Evolutionary conservation across 2,797 vertebrate genomes (phyloP), one percentile per base, ranked within the genome.

Genomic region (Cryptoblepharus egeriae): DNA sequence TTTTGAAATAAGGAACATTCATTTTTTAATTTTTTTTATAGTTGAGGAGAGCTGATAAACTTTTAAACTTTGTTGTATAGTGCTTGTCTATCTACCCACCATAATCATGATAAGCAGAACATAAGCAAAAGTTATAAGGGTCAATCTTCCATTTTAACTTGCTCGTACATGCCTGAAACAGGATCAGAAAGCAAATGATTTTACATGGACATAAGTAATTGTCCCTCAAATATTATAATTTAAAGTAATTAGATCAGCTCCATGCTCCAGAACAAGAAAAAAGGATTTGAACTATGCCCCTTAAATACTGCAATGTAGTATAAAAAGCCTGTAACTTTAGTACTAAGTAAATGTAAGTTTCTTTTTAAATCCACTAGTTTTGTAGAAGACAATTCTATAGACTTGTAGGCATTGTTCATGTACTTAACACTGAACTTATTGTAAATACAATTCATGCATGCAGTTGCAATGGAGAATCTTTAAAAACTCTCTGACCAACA

Each of bases 401-500:
- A 11, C 45, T 49, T 49, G 45, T 11, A 11, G 5, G 13, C 10
- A 6, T 83, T 75, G 92, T 45, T 82, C 79, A 91, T 24, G 42
- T 52, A 63, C 69, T 88, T 32, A 92, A 86, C 90, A 83, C 2
- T 0, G 90, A 85, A 68, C n/a, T 87, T 52, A 76, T 90, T 83
- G 88, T 81, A 78, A 85, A 82, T 91, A 88, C n/a, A n/a, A n/a
- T n/a, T n/a, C n/a, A n/a, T n/a, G n/a, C n/a, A 82, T 1, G 22
- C 65, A 90, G 89, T 79, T 85, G 73, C 72, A 89, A 83, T 88
- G 64, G 13, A 78, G 49, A 79, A 72, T 82, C 86, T 85, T 91
- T 91, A n/a, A n/a, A n/a, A 91, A 87, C 11, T 45, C 42, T 92
- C 39, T 83, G 88, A 88, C 28, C 49, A 85, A 7, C n/a, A 26